phyloP scores from a whole-genome alignment of 2,888 invertebrate species.

The Euzophera pinguis region DNA sequence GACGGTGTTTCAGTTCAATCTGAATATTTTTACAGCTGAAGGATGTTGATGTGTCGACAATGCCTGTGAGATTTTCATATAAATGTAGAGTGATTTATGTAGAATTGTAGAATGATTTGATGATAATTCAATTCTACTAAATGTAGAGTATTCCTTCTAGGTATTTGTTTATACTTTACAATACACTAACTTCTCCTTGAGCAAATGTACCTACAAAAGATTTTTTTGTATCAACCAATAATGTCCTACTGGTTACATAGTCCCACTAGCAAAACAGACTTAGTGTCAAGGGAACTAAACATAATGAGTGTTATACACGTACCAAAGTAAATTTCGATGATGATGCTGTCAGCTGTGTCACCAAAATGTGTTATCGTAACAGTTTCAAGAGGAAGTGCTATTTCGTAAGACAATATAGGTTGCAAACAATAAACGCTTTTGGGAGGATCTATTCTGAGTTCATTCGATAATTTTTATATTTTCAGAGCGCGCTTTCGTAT shows the following conservation, averaged over 20 bases:
- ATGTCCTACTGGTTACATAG: too few relatives aligned
- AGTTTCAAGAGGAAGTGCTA: conserved; percentile 28
- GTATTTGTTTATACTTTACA: not conserved
- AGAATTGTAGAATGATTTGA: too few relatives aligned
- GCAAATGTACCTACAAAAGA: too few relatives aligned
- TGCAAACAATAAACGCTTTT: conserved; percentile 37
- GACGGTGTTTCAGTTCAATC: not conserved
- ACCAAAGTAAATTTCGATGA: conserved; percentile 27
- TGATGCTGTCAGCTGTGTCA: conserved; percentile 16
- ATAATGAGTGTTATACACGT: conserved; percentile 26
- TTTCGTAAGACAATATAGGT: conserved; percentile 36
- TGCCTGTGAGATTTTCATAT: not conserved
- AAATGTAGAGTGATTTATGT: not conserved
- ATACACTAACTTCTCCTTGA: not conserved
- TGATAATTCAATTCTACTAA: too few relatives aligned
- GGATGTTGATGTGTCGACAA: too few relatives aligned
- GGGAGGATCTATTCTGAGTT: conserved; percentile 21
- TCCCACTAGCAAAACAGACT: too few relatives aligned
- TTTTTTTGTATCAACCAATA: too few relatives aligned
- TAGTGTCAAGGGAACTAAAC: conserved; percentile 21
- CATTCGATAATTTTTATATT: conserved; percentile 1
- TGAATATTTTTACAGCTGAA: conserved; percentile 1
- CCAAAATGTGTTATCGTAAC: conserved; percentile 32
- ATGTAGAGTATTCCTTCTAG: too few relatives aligned
- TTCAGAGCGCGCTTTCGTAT: not conserved